Base-by-base conservation (phyloP, 2,888 invertebrate genomes). In the Alitta virens region DNA sequence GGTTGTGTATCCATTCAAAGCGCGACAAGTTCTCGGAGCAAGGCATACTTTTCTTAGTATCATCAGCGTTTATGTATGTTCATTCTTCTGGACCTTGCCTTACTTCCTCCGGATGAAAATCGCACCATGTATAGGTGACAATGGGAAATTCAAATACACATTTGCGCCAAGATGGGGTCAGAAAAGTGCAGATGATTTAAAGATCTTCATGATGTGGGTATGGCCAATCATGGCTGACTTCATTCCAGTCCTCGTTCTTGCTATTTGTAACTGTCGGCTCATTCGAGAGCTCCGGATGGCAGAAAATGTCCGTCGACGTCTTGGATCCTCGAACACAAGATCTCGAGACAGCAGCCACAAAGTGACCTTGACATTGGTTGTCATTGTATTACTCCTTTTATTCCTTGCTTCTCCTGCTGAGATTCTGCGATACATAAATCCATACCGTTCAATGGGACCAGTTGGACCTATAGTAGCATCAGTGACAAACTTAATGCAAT, bases 1-100 rank as follows among this genome's bases (percentile, higher is more conserved):
- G 64, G 89, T 90, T 2, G 89, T 89, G 72, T 88, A 88, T 82
- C 89, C 90, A 7, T 87, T 89, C 3, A 86, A 87, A 16, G 66
- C 66, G 7, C 56, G 66, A 1, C n/a, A 64, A 7, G 85, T 88
- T 42, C 84, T 88, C 78, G 88, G 89, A 33, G 70, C 74, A 18
- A 87, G 73, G 33, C 74, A 78, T 33, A 85, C 87, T 73, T 85
- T 87, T 26, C 66, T 86, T 61, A 87, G 88, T 7, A 88, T 89
- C 52, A 84, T 85, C 51, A 82, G 88, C 60, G 88, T 89, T 67
- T 87, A 88, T 18, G 72, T 89, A 61, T 81, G 85, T 40, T 89
- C 89, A 2, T 86, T 88, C 74, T 76, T 88, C 61, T 82, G 88
- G 66, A 90, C 90, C 79, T 82, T 88, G 69, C 90, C 90, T 21